Conservation (phyloP, 2,888 invertebrate genomes). For the Capitulum mitella region DNA sequence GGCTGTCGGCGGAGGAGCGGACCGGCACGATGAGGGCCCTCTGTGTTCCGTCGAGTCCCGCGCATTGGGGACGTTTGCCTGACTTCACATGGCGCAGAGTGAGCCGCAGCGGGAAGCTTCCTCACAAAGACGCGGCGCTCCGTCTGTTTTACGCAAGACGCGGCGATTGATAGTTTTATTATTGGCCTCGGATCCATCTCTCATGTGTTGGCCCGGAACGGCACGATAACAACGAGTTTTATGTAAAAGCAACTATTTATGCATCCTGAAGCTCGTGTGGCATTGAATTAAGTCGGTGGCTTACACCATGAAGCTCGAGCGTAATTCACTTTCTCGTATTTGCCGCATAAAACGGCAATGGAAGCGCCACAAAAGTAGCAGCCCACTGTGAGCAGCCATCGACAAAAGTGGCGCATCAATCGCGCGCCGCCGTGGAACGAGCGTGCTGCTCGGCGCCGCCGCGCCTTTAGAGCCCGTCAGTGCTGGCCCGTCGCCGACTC, state of each 20-base stretch:
- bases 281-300: constrained; percentile 20
- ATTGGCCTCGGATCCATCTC: background rate
- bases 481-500: background rate
- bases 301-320: background rate
- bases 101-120: no score
- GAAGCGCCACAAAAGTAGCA: background rate
- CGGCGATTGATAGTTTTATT: constrained; percentile 12
- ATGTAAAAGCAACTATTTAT: background rate
- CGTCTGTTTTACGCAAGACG: no score
- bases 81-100: no score
- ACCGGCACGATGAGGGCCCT: no score
- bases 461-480: background rate
- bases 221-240: background rate
- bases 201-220: background rate
- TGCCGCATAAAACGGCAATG: background rate
- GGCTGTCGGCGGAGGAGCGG: no score
- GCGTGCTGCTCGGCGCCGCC: background rate
- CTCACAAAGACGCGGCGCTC: no score
- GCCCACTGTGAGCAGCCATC: background rate
- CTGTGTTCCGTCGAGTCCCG: no score
- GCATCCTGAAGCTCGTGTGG: background rate
- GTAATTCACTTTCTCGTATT: constrained; percentile 19
- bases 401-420: constrained; percentile 10
- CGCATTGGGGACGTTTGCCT: no score
- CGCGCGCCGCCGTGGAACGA: background rate